These are phyloP conservation scores for Lasioglossum leucozonium DNA, from an alignment of 2,888 invertebrate genomes.

Conservation along the genomic window DNA sequence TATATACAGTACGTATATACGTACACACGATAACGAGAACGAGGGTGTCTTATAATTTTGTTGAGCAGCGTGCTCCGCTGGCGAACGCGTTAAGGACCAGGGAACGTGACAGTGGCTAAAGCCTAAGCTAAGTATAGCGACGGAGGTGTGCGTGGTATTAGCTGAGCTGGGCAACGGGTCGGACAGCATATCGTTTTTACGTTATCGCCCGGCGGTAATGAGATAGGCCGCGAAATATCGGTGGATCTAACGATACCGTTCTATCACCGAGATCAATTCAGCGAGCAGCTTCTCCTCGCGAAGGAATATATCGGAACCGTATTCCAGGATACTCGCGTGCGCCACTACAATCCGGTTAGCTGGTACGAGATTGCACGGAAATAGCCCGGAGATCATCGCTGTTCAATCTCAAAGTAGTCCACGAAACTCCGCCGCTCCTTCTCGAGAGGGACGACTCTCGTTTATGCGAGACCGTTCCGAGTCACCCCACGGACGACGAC, in stretches of 20 bases:
- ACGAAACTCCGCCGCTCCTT: constrained; percentile 43
- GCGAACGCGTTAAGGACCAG: no score
- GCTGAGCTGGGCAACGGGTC: neutral
- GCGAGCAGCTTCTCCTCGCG: constrained; percentile 39
- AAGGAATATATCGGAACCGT: constrained; percentile 51
- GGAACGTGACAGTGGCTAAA: no score
- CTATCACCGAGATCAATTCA: constrained; percentile 50
- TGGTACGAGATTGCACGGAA: constrained; percentile 79
- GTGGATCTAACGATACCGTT: constrained; percentile 14
- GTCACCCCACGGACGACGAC: constrained; percentile 4
- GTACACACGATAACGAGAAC: no score
- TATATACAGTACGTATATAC: no score
- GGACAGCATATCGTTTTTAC: constrained; percentile 19
- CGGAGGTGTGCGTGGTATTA: neutral
- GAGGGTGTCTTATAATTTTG: no score
- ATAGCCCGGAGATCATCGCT: constrained; percentile 79
- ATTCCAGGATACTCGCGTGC: constrained; percentile 49
- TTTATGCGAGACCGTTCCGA: constrained; percentile 36
- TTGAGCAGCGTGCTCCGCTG: no score
- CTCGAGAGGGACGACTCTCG: constrained; percentile 10
- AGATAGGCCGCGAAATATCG: constrained; percentile 38
- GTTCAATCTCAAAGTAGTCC: constrained; percentile 67
- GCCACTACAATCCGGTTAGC: constrained; percentile 77
- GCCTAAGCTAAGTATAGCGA: neutral
- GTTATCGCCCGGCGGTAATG: constrained; percentile 24